These are phyloP conservation scores for Coleophora flavipennella DNA, from an alignment of 2,888 invertebrate genomes.

Conservation along the genomic window DNA sequence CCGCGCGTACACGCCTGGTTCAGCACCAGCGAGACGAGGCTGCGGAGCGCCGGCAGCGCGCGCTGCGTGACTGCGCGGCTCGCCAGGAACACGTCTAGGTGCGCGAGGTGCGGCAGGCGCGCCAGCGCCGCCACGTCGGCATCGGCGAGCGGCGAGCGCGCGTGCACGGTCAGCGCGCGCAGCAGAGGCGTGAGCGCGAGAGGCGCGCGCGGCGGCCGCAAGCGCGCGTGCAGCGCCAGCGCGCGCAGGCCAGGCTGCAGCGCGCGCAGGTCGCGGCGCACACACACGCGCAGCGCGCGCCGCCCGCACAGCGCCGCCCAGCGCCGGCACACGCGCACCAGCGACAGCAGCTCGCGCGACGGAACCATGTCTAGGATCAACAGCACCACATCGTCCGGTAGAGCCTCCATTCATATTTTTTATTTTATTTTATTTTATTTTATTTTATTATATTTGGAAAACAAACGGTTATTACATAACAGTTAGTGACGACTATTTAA, in stretches of 20 bases:
- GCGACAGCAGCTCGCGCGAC: neutral
- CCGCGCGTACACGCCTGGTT: slow-evolving; percentile 19
- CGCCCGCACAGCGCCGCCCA: slow-evolving; percentile 18
- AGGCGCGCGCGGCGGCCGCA: slow-evolving; percentile 2
- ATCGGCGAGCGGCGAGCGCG: slow-evolving; percentile 1
- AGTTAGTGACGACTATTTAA: too few species aligned
- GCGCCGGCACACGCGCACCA: slow-evolving; percentile 19
- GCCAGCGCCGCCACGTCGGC: slow-evolving; percentile 10
- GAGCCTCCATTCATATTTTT: slow-evolving; percentile 20
- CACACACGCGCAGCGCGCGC: slow-evolving; percentile 11
- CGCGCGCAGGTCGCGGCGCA: slow-evolving; percentile 9
- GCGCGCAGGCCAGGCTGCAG: slow-evolving; percentile 11
- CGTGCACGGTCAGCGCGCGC: slow-evolving; percentile 5
- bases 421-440: too few species aligned
- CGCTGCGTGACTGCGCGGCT: slow-evolving; percentile 5
- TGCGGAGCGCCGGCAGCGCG: slow-evolving; percentile 6
- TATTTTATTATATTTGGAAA: too few species aligned
- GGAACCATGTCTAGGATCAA: slow-evolving; percentile 19
- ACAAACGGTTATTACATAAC: too few species aligned
- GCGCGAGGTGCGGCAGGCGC: slow-evolving; percentile 14
- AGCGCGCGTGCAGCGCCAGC: slow-evolving; percentile 5
- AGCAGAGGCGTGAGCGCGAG: slow-evolving; percentile 1
- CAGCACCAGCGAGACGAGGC: slow-evolving; percentile 20
- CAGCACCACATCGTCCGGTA: slow-evolving; percentile 25
- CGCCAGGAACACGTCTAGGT: slow-evolving; percentile 22